These are phyloP conservation scores for Hirtodrosophila alboralis DNA, from an alignment of 2,888 invertebrate genomes.

Conservation along the genomic window DNA sequence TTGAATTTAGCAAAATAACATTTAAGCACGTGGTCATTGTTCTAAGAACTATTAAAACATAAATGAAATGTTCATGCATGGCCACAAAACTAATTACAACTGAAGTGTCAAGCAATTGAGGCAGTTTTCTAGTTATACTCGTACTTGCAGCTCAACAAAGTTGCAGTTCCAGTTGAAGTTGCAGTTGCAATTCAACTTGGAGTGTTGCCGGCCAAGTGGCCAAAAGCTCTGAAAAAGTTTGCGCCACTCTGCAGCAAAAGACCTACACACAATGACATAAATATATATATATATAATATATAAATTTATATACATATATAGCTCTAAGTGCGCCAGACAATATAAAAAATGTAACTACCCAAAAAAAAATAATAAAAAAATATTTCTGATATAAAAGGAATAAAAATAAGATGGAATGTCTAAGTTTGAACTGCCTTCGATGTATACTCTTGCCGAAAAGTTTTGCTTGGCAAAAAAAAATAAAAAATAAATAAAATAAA, in stretches of 20 bases:
- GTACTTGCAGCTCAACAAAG: slow-evolving; percentile 14
- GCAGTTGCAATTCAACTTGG: slow-evolving; percentile 18
- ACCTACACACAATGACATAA: slow-evolving; percentile 9
- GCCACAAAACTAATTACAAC: slow-evolving; percentile 77
- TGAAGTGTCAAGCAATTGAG: slow-evolving; percentile 75
- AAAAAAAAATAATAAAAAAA: too few species aligned
- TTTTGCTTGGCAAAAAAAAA: too few species aligned
- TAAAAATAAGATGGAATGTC: slow-evolving; percentile 16
- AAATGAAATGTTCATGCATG: slow-evolving; percentile 60
- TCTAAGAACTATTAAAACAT: slow-evolving; percentile 41
- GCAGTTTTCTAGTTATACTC: slow-evolving; percentile 47
- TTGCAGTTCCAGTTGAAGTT: slow-evolving; percentile 15
- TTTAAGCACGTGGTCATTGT: slow-evolving; percentile 46
- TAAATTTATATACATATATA: slow-evolving; percentile 30
- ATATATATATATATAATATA: neutral
- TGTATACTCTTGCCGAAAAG: too few species aligned
- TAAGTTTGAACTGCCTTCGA: too few species aligned
- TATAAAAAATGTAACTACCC: slow-evolving; percentile 37
- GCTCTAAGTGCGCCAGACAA: slow-evolving; percentile 63
- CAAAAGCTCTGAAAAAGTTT: slow-evolving; percentile 67
- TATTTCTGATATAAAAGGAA: too few species aligned
- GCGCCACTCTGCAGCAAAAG: slow-evolving; percentile 37
- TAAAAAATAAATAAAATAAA: too few species aligned
- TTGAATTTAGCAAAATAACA: too few species aligned
- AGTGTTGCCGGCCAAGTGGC: slow-evolving; percentile 62